Base-by-base conservation (phyloP, 2,888 invertebrate genomes). In the Ditylenchus weischeri region DNA sequence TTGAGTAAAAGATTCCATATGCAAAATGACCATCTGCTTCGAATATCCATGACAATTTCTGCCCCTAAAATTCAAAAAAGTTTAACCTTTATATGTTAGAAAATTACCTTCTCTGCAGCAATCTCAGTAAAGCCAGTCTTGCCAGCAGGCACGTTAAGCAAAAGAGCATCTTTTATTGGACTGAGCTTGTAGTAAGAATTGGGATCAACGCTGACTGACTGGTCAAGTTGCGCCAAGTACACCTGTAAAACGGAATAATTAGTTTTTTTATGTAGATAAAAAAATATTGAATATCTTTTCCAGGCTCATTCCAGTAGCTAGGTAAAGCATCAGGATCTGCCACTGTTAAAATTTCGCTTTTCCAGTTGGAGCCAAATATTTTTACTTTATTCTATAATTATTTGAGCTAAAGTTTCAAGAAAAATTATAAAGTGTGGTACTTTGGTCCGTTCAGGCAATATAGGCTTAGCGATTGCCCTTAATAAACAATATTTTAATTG, bases 21-120 rank as follows among this genome's bases (percentile, higher is more conserved):
- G 78, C 79, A 68, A 81, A 81, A 64, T 80, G 78, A 0, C 81
- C 81, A 60, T 79, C 79, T 10, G 81, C 67, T 49, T 77, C 72
- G 54, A 80, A 74, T 21, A 70, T 72, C 79, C 79, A 80, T 8
- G 63, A 60, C 3, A 80, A 59, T 36, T 65, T 72, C 60, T 78
- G 71, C 5, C 77, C 77, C 76, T 78, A 59, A 65, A 76, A 67
- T 18, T 19, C 51, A 18, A 19, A 29, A 65, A 6, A 7, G 19
- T 13, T 36, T 21, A 18, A 61, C 15, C 18, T 67, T n/a, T 19
- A 23, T 62, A 7, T 64, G 19, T 38, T 43, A 47, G 0, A 19
- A 68, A 71, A 35, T n/a, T 49, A 75, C 79, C 71, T 80, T 68
- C 58, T 76, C 69, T 13, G 74, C 76, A 18, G 72, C 63, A 38